Percentiles rank a stretch among this genome's conserved stretches.
Evolutionary conservation across 2,113 vertebrate species (phyloP).

Genomic region (Felis catus): F.catus_Fca126_mat1.0 CM031416.1:121158501-121159000

Average conservation of each 20-base stretch:
- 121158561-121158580: conserved; percentile 14
- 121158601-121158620: neutral
- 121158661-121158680: conserved; percentile 42
- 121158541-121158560: neutral
- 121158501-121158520: neutral
- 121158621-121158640: conserved; percentile 7
- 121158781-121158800: conserved; percentile 67
- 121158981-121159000: conserved; percentile 33
- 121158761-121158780: conserved; percentile 70
- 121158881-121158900: conserved; percentile 73
- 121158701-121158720: conserved; percentile 49
- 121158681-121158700: conserved; percentile 68
- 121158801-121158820: conserved; percentile 75
- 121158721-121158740: conserved; percentile 64
- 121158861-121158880: conserved; percentile 47
- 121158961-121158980: conserved; percentile 26
- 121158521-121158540: neutral
- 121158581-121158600: neutral
- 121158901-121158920: conserved; percentile 58
- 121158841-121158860: conserved; percentile 69
- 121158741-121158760: conserved; percentile 65
- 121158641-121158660: conserved; percentile 52
- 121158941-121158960: conserved; percentile 74
- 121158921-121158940: conserved; percentile 62
- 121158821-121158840: conserved; percentile 69